Evolutionary conservation across 2,888 invertebrate genomes (phyloP), one percentile per base, ranked within the genome.

Genomic region (Diabrotica balteata): DNA sequence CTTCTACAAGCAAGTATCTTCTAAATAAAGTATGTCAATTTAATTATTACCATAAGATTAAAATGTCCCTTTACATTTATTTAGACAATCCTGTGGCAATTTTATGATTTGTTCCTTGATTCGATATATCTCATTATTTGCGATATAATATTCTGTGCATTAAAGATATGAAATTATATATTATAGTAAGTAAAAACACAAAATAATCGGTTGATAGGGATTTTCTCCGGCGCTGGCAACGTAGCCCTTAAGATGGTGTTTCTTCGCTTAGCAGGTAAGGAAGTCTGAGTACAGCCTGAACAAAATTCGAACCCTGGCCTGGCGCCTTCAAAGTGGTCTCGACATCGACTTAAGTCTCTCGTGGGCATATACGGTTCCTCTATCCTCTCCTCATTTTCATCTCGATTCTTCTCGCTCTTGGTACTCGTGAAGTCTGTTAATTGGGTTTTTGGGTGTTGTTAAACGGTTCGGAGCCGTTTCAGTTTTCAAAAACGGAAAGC

Each of bases 301-400:
- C 73, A 73, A 76, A 71, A 75, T 66, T 72, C 67, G 66, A 73
- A 73, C 66, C 67, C 73, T 75, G 77, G 77, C 78, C 73, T 75
- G 77, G 77, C 78, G 77, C 77, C 78, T 76, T 55, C 45, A 64
- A 69, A 76, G 74, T 72, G 72, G 69, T 70, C 70, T 69, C 62
- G 68, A 61, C 68, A 57, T 57, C 44, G 50, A 61, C 62, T 66
- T 60, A 63, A 69, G 50, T 53, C 58, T 57, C 61, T 63, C 54
- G 58, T 52, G 59, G 55, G 57, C 64, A 49, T 64, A 51, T 46
- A 7, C n/a, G 50, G 45, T 32, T 57, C 53, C 45, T 46, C 17
- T 58, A 17, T 17, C 50, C 42, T 63, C 43, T 55, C 17, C 32
- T 51, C 32, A 32, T 32, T 57, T 57, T 57, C 10, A 22, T 59